These are phyloP conservation scores for Solenopsis invicta DNA, from an alignment of 1,140 invertebrate genomes.

Conservation along the genomic window DNA sequence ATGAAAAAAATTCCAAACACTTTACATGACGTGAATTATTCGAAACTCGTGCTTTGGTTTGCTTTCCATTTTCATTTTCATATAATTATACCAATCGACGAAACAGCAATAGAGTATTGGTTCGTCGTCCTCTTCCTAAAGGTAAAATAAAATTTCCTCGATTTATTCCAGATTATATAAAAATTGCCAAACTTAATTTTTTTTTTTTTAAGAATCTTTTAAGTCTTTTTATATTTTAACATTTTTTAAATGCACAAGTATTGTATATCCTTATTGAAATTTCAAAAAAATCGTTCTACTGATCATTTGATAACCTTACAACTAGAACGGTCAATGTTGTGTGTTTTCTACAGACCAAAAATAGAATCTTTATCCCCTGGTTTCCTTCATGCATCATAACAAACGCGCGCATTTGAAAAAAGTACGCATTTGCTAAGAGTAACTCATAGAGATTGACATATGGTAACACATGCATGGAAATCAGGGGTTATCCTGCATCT, in stretches of 20 bases:
- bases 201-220: background rate
- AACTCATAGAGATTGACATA: too few relatives aligned
- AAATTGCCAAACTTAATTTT: background rate
- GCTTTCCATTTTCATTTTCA: conserved; percentile 59
- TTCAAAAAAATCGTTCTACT: background rate
- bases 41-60: conserved; percentile 80
- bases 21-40: conserved; percentile 82
- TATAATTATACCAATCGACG: conserved; percentile 79
- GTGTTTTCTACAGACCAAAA: background rate
- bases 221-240: background rate
- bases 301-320: conserved; percentile 22
- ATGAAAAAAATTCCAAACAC: background rate
- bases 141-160: conserved; percentile 11
- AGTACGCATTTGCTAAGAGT: too few relatives aligned
- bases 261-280: background rate
- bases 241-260: background rate
- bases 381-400: too few relatives aligned
- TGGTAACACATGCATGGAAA: too few relatives aligned
- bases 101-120: conserved; percentile 82
- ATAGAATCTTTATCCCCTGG: background rate
- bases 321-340: background rate
- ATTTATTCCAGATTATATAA: background rate
- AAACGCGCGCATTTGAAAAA: too few relatives aligned
- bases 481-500: background rate
- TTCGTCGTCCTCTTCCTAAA: conserved; percentile 77